Base-by-base conservation (phyloP, 2,888 invertebrate genomes). In the Drosophila mimetica region DNA sequence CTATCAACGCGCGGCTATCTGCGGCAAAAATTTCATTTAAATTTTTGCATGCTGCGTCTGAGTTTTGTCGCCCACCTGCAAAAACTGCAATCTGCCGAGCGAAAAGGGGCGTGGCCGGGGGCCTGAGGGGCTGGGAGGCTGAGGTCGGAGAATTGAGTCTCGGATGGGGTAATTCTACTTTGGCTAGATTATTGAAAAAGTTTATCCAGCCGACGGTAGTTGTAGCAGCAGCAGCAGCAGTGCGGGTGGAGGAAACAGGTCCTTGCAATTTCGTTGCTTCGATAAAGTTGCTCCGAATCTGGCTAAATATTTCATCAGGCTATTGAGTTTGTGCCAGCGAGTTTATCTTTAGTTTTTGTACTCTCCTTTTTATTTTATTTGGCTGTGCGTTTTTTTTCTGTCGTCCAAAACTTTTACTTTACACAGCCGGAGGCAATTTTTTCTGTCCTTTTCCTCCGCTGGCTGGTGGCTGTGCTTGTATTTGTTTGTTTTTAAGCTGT, bases 121-220 rank as follows among this genome's bases (percentile, higher is more conserved):
- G 39, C 13, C 22, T 20, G 41, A 7, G 16, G 36, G 6, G 7
- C n/a, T 8, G 37, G 14, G 18, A 32, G 13, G 51, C 51, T 48
- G 53, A 54, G 57, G 36, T 48, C 55, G 50, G 67, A 79, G 86
- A 76, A 76, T 82, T 78, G 70, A 72, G 72, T 72, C 53, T 63
- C 51, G 60, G 36, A 58, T 39, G 32, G 69, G 69, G 74, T 69
- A 75, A 59, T 75, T 84, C 63, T 71, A 67, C 73, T 69, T 76
- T 67, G 67, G 70, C 74, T 74, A 74, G 77, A 82, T 86, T 84
- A 84, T 84, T 84, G 77, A 87, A 84, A 84, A 84, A 87, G 85
- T 84, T 84, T 73, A 69, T 67, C 73, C 71, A 58, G 58, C 61
- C 64, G 39, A 58, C 70, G 60, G 76, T 48, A 36, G 34, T 34